Conservation (phyloP, 1,140 invertebrate genomes). For the Heliconius melpomene region DNA sequence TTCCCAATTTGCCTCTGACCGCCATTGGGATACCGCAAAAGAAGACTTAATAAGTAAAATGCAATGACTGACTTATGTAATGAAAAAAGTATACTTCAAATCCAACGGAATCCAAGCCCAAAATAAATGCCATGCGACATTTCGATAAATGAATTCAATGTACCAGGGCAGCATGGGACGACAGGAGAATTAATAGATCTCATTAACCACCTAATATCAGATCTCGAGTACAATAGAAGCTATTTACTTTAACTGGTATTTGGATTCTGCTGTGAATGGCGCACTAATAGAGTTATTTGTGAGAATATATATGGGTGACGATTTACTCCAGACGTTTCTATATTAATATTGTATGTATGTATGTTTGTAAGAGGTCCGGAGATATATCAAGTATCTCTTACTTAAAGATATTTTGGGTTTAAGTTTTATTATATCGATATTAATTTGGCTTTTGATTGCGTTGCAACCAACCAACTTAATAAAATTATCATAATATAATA, state of each 20-base stretch:
- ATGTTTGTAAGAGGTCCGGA: not conserved
- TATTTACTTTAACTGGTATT: conserved; percentile 44
- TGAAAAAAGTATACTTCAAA: not conserved
- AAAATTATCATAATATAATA: too few species aligned
- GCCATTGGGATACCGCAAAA: too few species aligned
- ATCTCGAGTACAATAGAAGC: conserved; percentile 38
- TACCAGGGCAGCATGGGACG: conserved; percentile 41
- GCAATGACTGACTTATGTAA: not conserved
- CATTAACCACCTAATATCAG: conserved; percentile 45
- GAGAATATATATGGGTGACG: conserved; percentile 25
- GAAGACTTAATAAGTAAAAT: too few species aligned
- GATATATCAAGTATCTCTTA: not conserved
- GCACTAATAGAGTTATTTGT: conserved; percentile 35
- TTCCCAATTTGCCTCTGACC: too few species aligned
- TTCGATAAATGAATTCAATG: conserved; percentile 40
- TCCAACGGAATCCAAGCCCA: not conserved
- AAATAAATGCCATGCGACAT: not conserved
- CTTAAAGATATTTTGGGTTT: too few species aligned
- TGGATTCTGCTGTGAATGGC: conserved; percentile 34
- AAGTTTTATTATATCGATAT: not conserved
- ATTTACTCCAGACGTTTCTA: conserved; percentile 34
- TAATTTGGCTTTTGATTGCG: not conserved
- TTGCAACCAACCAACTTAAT: too few species aligned
- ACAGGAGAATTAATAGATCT: conserved; percentile 42
- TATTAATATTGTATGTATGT: conserved; percentile 13